Evolutionary conservation across 2,888 invertebrate genomes (phyloP).

Genomic region (Epirrita christyi): DNA sequence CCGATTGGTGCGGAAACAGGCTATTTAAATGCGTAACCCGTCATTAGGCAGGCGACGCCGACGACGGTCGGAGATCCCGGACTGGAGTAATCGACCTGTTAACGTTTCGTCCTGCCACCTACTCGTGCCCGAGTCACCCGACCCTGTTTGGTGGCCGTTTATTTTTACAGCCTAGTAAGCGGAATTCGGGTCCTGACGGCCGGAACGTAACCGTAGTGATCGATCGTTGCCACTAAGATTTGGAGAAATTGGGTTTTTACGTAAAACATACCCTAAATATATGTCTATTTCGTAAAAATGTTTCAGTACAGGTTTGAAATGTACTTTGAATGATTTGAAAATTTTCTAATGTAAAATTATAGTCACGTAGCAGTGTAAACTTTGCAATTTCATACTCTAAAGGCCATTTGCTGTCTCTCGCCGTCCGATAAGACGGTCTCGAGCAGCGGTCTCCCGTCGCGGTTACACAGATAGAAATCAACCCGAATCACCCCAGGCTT

Average conservation of each 20-base stretch:
- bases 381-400: slow-evolving; percentile 52
- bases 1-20: slow-evolving; percentile 67
- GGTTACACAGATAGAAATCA: slow-evolving; percentile 38
- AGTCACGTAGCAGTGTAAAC: slow-evolving; percentile 47
- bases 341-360: slow-evolving; percentile 44
- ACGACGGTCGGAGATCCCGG: slow-evolving; percentile 54
- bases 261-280: slow-evolving; percentile 20
- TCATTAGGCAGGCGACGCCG: slow-evolving; percentile 70
- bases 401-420: slow-evolving; percentile 47
- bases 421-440: slow-evolving; percentile 41
- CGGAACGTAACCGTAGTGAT: slow-evolving; percentile 34
- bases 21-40: slow-evolving; percentile 81
- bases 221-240: slow-evolving; percentile 32
- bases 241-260: slow-evolving; percentile 26
- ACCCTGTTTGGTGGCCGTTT: slow-evolving; percentile 60
- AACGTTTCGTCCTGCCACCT: slow-evolving; percentile 63
- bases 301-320: slow-evolving; percentile 6
- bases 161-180: slow-evolving; percentile 64
- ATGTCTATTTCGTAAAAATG: slow-evolving; percentile 15
- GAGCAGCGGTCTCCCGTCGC: slow-evolving; percentile 32
- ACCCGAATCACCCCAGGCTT: slow-evolving; percentile 35
- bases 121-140: slow-evolving; percentile 40
- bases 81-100: slow-evolving; percentile 78
- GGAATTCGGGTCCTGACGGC: slow-evolving; percentile 49
- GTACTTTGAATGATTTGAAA: not conserved